Evolutionary conservation across 2,113 vertebrate genomes (phyloP).

Genomic region (Heterotis niloticus): DNA sequence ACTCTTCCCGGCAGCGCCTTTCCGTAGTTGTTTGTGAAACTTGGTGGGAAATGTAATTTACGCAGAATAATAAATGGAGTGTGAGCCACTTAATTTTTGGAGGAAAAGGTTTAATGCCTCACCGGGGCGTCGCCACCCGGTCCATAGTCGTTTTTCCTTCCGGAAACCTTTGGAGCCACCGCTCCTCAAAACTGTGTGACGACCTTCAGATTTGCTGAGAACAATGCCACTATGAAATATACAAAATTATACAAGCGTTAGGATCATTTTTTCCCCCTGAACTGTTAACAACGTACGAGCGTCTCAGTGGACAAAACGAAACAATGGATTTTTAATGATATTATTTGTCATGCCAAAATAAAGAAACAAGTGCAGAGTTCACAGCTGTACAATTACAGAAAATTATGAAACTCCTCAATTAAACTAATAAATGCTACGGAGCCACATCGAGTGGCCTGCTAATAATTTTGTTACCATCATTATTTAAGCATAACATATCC

Average conservation of each 20-base stretch:
- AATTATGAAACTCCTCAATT: not conserved
- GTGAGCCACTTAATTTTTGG: too few relatives aligned
- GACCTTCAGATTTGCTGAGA: not conserved
- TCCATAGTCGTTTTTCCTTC: too few relatives aligned
- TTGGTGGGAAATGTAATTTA: too few relatives aligned
- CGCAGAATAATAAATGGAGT: too few relatives aligned
- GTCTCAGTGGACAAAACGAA: not conserved
- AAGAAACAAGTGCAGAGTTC: slow-evolving; percentile 6
- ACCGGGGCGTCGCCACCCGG: too few relatives aligned
- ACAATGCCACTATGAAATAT: too few relatives aligned
- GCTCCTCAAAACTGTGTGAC: not conserved
- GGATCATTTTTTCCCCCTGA: not conserved
- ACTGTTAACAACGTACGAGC: not conserved
- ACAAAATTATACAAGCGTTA: not conserved
- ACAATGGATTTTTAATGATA: slow-evolving; percentile 8
- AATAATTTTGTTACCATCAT: not conserved
- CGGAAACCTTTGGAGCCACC: not conserved
- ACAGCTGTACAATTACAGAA: not conserved
- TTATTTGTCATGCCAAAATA: slow-evolving; percentile 10
- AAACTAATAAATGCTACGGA: not conserved
- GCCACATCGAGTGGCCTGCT: not conserved
- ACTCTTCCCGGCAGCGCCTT: too few relatives aligned
- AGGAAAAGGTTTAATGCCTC: too few relatives aligned
- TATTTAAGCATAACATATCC: not conserved
- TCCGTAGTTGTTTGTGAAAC: too few relatives aligned